Conservation (phyloP, 2,797 vertebrate genomes). For the Micrastur ruficollis region DNA sequence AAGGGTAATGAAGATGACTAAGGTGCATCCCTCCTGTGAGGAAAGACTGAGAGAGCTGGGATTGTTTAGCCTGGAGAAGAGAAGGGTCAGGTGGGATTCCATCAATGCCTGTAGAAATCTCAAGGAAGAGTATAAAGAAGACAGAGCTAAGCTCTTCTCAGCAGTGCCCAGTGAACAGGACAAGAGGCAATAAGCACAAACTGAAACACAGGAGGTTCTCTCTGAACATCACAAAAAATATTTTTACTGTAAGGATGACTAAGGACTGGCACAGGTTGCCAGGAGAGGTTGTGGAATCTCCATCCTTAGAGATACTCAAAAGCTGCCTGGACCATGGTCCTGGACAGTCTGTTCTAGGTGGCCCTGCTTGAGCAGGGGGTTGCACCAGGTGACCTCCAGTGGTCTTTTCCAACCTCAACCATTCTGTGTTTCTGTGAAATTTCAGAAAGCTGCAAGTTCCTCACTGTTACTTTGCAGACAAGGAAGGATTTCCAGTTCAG, state of each 20-base stretch:
- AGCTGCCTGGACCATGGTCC: not conserved
- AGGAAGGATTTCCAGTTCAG: not conserved
- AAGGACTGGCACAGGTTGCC: not conserved
- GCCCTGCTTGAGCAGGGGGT: not conserved
- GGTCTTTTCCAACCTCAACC: not conserved
- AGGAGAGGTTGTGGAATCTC: not conserved
- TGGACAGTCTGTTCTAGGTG: not conserved
- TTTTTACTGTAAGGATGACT: not conserved
- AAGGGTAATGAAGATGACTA: not conserved
- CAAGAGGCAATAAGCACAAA: not conserved
- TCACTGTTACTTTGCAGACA: not conserved
- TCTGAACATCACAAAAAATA: not conserved
- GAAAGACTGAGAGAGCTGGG: not conserved
- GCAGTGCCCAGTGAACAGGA: not conserved
- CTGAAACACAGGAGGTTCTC: not conserved
- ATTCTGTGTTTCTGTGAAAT: not conserved
- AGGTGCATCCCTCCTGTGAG: not conserved
- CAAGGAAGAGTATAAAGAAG: not conserved
- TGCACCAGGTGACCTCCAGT: not conserved
- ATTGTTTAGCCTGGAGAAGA: not conserved
- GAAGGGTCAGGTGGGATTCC: not conserved
- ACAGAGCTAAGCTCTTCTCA: not conserved
- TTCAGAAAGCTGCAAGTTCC: not conserved
- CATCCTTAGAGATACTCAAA: not conserved
- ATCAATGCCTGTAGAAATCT: no score